A percentile compares a stretch with the other conserved stretches of the same genome.
phyloP scores from a whole-genome alignment of 1,140 invertebrate genomes.

The Calephelis virginiensis region DNA sequence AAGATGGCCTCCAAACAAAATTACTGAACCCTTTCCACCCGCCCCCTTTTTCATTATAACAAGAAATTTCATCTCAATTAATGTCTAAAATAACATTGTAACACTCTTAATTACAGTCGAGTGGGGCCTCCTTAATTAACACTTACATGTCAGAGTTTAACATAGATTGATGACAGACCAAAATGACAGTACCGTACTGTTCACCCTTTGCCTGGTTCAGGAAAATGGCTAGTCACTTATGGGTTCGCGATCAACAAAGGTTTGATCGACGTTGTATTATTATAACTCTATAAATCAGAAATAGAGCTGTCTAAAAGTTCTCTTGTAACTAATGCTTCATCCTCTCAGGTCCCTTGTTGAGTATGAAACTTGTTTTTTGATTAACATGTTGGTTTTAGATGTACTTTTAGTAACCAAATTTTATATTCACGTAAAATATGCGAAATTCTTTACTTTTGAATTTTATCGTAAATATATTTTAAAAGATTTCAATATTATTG shows the following conservation, averaged over 20 bases:
- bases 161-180: constrained; percentile 72
- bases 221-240: constrained; percentile 57
- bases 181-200: constrained; percentile 60
- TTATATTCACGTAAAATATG: too few species aligned
- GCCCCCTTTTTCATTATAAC: constrained; percentile 50
- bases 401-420: too few species aligned
- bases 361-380: too few species aligned
- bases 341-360: too few species aligned
- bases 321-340: neutral
- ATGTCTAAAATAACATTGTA: constrained; percentile 70
- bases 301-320: constrained; percentile 1
- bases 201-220: constrained; percentile 42
- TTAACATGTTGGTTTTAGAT: too few species aligned
- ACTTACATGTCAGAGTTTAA: constrained; percentile 68
- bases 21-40: constrained; percentile 41
- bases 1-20: constrained; percentile 51
- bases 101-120: constrained; percentile 70
- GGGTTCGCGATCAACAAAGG: constrained; percentile 50
- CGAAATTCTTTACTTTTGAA: too few species aligned
- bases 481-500: too few species aligned
- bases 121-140: constrained; percentile 70
- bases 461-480: too few species aligned
- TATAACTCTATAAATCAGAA: constrained; percentile 39
- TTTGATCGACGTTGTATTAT: constrained; percentile 42
- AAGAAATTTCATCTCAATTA: constrained; percentile 71